These are phyloP conservation scores for Gymnothorax reevesii DNA, from an alignment of 2,797 vertebrate genomes.

Conservation along the genomic window DNA sequence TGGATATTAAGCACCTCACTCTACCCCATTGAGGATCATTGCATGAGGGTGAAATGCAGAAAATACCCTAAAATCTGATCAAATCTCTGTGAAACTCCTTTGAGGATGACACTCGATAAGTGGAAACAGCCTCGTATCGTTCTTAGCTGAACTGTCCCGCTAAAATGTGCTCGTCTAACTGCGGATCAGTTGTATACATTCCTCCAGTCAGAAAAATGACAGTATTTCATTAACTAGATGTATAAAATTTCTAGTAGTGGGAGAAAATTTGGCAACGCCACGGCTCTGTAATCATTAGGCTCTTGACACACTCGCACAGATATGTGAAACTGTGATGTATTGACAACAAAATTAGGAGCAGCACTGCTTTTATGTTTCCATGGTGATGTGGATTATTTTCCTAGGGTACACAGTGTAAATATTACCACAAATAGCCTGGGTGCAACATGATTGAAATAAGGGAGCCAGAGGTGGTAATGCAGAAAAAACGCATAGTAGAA, in stretches of 20 bases:
- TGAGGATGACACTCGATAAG: too few relatives aligned
- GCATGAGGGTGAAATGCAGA: too few relatives aligned
- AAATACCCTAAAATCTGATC: too few relatives aligned
- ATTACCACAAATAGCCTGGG: conserved; percentile 69
- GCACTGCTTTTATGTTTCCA: conserved; percentile 69
- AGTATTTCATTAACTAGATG: conserved; percentile 5
- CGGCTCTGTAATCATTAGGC: neutral
- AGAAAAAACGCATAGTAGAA: neutral
- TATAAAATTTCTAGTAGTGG: neutral
- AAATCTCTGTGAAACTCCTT: too few relatives aligned
- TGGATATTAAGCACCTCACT: neutral
- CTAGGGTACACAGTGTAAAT: conserved; percentile 54
- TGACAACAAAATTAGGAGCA: conserved; percentile 56
- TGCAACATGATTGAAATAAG: conserved; percentile 63
- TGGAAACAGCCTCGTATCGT: neutral
- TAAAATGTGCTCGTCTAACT: neutral
- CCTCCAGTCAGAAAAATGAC: conserved; percentile 16
- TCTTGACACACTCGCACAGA: neutral
- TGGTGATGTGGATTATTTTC: conserved; percentile 61
- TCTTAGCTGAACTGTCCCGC: neutral
- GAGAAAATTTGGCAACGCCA: conserved; percentile 33
- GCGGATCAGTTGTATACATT: neutral
- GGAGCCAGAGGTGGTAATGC: conserved; percentile 63
- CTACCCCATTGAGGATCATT: too few relatives aligned
- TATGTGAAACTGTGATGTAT: conserved; percentile 50